A percentile compares a stretch with the other conserved stretches of the same genome.
Conservation (phyloP, 2,113 vertebrate genomes). For the Eleginops maclovinus region DNA sequence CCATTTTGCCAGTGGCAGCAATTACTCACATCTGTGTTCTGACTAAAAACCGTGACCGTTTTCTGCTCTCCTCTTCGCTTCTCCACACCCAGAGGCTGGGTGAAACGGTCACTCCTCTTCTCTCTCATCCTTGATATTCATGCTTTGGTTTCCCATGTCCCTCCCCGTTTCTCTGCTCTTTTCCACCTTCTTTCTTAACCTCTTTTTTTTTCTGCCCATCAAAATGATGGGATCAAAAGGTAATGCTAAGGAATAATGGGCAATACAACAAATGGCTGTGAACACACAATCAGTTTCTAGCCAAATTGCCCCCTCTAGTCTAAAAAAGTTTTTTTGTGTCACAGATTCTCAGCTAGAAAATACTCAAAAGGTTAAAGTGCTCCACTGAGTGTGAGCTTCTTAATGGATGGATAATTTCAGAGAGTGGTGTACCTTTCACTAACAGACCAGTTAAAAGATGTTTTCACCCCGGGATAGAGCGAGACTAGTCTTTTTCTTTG, state of each 20-base stretch:
- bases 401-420: conserved; percentile 4
- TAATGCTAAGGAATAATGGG: conserved; percentile 40
- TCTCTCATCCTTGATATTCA: conserved; percentile 73
- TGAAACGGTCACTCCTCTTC: conserved; percentile 63
- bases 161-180: conserved; percentile 29
- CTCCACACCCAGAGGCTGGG: conserved; percentile 77
- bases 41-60: conserved; percentile 69
- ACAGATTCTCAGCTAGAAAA: conserved; percentile 13
- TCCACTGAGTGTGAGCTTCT: not conserved
- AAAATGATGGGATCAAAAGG: conserved; percentile 53
- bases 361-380: conserved; percentile 19
- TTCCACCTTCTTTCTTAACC: conserved; percentile 37
- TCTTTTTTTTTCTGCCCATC: conserved; percentile 24
- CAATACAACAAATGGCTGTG: conserved; percentile 30
- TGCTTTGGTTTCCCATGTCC: conserved; percentile 61
- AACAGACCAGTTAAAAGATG: not conserved
- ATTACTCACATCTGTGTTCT: conserved; percentile 73
- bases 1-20: conserved; percentile 63
- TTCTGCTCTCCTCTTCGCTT: conserved; percentile 46
- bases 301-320: conserved; percentile 6
- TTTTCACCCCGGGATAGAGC: not conserved
- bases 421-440: not conserved
- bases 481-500: not conserved
- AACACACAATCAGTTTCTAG: conserved; percentile 17
- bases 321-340: conserved; percentile 26